Base-by-base conservation (phyloP, 2,797 vertebrate genomes). In the Myotis daubentonii region DNA sequence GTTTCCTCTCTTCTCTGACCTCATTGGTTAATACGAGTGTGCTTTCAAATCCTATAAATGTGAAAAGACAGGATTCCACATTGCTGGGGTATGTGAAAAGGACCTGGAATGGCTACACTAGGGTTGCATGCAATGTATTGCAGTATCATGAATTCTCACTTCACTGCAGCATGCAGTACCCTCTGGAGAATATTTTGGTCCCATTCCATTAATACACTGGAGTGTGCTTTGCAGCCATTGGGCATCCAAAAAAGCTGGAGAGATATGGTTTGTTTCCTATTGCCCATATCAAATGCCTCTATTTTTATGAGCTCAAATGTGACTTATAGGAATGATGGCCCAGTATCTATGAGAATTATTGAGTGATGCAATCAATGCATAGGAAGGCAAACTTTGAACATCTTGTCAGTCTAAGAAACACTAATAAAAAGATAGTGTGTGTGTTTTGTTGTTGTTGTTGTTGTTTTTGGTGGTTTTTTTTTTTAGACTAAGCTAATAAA, bases 241-340 rank as follows among this genome's bases (percentile, higher is more conserved):
- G 62, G 25, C 2, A 70, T n/a, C 19, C 33, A 81, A 23, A 66
- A 62, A 87, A 8, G 2, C 44, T 74, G 10, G 33, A 60, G 2
- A 44, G 23, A 66, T 6, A 8, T 8, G 5, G 1, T 53, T 20
- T 88, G 4, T 71, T 78, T 90, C 20, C 23, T 2, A 49, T 0
- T 20, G 33, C 4, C 6, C 9, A 33, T 49, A 86, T 79, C 65
- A 36, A 0, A 3, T 36, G 9, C 6, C 44, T 94, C 85, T 79
- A 8, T 57, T 53, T 94, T 89, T 53, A 81, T 70, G 41, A 92
- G 47, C 20, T 85, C 38, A 85, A 36, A 66, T 33, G 47, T 79
- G 11, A 57, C 8, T 66, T 68, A 49, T 53, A 65, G 33, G 55
- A 65, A 41, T 53, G 76, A 90, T 5, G 7, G 55, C 19, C 17